phyloP scores from a whole-genome alignment of 2,113 vertebrate species.

The Channa maculata region DNA sequence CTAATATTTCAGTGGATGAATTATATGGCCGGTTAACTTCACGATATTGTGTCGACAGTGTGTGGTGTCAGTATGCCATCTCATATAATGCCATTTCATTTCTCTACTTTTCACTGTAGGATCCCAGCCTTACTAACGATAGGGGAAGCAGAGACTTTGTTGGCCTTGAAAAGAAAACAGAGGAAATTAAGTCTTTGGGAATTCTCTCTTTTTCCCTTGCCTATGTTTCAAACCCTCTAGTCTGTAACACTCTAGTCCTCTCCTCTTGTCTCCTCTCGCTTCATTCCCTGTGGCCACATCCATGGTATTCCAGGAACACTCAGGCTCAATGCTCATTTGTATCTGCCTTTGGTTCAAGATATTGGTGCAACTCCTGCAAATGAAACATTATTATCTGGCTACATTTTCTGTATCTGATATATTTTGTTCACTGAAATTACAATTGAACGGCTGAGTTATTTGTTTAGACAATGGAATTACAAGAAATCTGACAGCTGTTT shows the following conservation, averaged over 20 bases:
- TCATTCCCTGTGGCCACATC: slow-evolving; percentile 45
- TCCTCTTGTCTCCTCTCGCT: slow-evolving; percentile 27
- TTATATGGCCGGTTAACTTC: slow-evolving; percentile 79
- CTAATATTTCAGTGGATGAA: slow-evolving; percentile 76
- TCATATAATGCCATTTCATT: slow-evolving; percentile 49
- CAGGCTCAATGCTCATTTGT: slow-evolving; percentile 24
- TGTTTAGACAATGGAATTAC: background rate
- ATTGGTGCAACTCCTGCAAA: slow-evolving; percentile 2
- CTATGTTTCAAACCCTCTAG: slow-evolving; percentile 31
- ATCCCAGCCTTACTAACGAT: slow-evolving; percentile 47
- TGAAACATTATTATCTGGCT: slow-evolving; percentile 6
- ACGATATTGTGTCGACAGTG: slow-evolving; percentile 72
- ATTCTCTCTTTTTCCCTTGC: slow-evolving; percentile 45
- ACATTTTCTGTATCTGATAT: background rate
- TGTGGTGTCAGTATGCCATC: slow-evolving; percentile 61
- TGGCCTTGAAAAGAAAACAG: slow-evolving; percentile 41
- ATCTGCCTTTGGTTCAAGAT: slow-evolving; percentile 8
- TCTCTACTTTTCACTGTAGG: slow-evolving; percentile 35
- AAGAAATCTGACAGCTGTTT: background rate
- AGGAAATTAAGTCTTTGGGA: slow-evolving; percentile 60
- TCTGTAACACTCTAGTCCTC: slow-evolving; percentile 21
- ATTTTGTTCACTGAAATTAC: background rate
- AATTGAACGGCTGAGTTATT: background rate
- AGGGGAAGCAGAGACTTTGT: slow-evolving; percentile 30
- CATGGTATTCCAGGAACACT: slow-evolving; percentile 41